Evolutionary conservation across 2,797 vertebrate species (phyloP), one percentile per base, ranked within the genome.

Genomic region (Tinamus major): DNA sequence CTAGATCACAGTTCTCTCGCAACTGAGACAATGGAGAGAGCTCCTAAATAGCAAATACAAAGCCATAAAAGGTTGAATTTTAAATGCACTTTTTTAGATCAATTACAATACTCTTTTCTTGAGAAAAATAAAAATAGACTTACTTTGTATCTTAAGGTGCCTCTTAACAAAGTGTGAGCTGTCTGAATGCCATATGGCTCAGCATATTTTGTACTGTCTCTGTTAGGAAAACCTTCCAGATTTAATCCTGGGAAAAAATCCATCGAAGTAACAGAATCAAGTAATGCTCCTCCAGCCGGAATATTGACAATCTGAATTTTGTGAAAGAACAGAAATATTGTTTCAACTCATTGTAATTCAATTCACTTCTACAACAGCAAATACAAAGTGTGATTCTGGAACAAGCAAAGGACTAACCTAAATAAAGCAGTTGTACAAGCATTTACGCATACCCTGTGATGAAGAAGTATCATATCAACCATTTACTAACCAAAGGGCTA

Each of bases 151-250:
- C 99, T 98, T 90, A 99, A 97, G 1, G 99, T 99, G 53, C 99
- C 99, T 96, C 99, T 97, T 94, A 99, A 61, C 65, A 99, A 95
- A 7, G 99, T 99, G 90, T 98, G 98, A 18, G 98, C 99, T 8
- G 98, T 98, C 76, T 98, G 97, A 93, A 99, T 99, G 68, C 98
- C 98, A 21, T 99, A 99, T 0, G 97, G 92, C 78, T 98, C 98
- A 2, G 98, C 98, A 5, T 99, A 99, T 79, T 97, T 99, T 26
- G 98, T 99, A 94, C 99, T 99, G 97, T 99, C 98, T 24, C 99
- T 98, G 97, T 99, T 99, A 39, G 99, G 99, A 93, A 99, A 99
- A 49, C 98, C 99, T 97, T 99, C 99, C 58, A 99, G 97, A 93
- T 98, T 99, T 87, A 99, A 98, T 70, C 99, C 99, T 2, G 99